phyloP scores from a whole-genome alignment of 2,888 invertebrate species.

The Cryptosula pallasiana region DNA sequence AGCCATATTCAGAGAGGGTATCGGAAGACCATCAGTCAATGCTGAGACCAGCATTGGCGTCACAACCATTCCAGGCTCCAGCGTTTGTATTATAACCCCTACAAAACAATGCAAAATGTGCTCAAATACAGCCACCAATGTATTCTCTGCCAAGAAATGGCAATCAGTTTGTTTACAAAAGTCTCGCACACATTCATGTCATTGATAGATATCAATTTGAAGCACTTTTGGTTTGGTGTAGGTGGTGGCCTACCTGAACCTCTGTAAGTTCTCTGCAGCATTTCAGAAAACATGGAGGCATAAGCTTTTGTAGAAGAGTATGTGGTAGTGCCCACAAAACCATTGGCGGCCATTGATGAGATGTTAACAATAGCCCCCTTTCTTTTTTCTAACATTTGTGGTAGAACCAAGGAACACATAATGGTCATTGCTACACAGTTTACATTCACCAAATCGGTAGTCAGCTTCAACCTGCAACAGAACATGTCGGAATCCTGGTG shows the following conservation, averaged over 20 bases:
- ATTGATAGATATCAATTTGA: too few species aligned
- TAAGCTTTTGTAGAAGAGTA: background rate
- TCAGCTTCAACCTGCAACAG: background rate
- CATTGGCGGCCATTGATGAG: background rate
- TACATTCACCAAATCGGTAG: background rate
- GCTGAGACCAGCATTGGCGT: background rate
- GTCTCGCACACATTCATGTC: too few species aligned
- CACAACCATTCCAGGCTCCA: constrained; percentile 16
- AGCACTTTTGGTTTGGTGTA: too few species aligned
- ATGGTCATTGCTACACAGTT: constrained; percentile 18
- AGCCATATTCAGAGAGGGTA: background rate
- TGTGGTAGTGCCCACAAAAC: background rate
- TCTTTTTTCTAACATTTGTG: constrained; percentile 6
- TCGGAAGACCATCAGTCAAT: background rate
- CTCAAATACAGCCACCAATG: too few species aligned
- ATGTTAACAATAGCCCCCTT: constrained; percentile 13
- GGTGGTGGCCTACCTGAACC: constrained; percentile 1
- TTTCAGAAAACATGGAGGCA: background rate
- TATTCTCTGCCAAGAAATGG: too few species aligned
- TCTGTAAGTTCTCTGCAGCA: constrained; percentile 7
- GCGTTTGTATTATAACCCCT: constrained; percentile 6
- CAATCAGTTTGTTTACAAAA: too few species aligned
- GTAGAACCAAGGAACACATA: constrained; percentile 10
- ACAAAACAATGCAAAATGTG: too few species aligned
- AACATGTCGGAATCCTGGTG: too few species aligned